Conservation (phyloP, 2,113 vertebrate species). For the Ranitomeya variabilis region DNA sequence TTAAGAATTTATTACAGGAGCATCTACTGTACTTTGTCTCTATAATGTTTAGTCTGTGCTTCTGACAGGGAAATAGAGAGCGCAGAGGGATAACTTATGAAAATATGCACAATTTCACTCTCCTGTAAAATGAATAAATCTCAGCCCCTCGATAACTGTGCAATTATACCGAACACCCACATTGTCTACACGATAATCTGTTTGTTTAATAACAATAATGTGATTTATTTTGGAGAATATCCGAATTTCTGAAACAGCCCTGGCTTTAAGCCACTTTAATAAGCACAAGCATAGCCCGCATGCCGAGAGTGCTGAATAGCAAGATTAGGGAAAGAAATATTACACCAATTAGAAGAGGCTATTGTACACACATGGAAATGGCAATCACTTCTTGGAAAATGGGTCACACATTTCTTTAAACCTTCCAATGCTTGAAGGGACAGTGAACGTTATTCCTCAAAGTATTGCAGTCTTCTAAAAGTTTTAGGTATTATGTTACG, state of each 20-base stretch:
- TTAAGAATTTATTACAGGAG: constrained; percentile 4
- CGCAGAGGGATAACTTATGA: not conserved
- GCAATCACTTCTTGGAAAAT: not conserved
- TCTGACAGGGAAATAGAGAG: constrained; percentile 9
- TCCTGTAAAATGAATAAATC: not conserved
- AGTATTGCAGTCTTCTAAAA: not conserved
- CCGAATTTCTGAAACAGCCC: constrained; percentile 54
- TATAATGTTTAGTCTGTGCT: constrained; percentile 21
- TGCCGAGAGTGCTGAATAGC: constrained; percentile 46
- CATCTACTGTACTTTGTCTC: not conserved
- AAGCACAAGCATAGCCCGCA: not conserved
- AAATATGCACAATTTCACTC: constrained; percentile 23
- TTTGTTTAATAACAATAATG: constrained; percentile 55
- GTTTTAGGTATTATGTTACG: too few relatives aligned
- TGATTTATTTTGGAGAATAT: constrained; percentile 51
- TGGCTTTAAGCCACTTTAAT: constrained; percentile 51
- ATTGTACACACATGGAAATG: constrained; percentile 31
- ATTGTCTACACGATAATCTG: constrained; percentile 40
- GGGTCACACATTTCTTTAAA: constrained; percentile 9
- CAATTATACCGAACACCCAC: constrained; percentile 43
- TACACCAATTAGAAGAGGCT: constrained; percentile 44
- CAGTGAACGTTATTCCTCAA: constrained; percentile 10
- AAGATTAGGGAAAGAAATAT: constrained; percentile 56
- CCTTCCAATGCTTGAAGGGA: constrained; percentile 9
- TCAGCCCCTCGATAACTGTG: not conserved